Evolutionary conservation across 2,113 vertebrate species (phyloP).

Genomic region (Pyrgilauda ruficollis): DNA sequence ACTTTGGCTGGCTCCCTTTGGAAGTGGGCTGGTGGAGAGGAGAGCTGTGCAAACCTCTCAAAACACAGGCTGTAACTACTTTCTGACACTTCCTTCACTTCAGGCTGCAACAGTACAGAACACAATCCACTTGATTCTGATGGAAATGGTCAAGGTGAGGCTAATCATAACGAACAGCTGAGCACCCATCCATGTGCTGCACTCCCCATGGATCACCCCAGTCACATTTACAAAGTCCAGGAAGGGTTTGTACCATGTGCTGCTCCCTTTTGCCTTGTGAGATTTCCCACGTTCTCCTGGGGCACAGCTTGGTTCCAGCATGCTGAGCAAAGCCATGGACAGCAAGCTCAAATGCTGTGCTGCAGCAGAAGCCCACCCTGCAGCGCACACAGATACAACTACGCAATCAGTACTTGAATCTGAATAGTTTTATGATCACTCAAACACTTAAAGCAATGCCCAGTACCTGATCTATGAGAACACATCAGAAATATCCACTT

Average conservation of each 20-base stretch:
- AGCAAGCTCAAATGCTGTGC: neutral
- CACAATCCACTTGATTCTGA: neutral
- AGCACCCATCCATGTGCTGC: neutral
- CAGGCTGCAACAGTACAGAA: neutral
- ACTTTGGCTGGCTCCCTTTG: neutral
- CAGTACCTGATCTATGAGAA: neutral
- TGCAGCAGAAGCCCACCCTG: neutral
- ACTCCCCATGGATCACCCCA: neutral
- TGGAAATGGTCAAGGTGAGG: neutral
- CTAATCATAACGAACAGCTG: neutral
- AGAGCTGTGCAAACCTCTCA: neutral
- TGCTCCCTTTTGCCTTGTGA: neutral
- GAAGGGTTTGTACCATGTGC: neutral
- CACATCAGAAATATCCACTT: neutral
- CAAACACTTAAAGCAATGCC: neutral
- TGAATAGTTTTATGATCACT: neutral
- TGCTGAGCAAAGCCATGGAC: fast-evolving
- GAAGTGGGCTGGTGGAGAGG: neutral
- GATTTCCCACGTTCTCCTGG: neutral
- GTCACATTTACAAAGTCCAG: neutral
- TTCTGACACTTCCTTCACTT: neutral
- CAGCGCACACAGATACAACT: neutral
- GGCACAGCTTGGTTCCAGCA: neutral
- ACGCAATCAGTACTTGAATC: neutral
- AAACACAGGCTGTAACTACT: neutral